Evolutionary conservation across 2,113 vertebrate species (phyloP).

Genomic region (Empidonax alnorum): DNA sequence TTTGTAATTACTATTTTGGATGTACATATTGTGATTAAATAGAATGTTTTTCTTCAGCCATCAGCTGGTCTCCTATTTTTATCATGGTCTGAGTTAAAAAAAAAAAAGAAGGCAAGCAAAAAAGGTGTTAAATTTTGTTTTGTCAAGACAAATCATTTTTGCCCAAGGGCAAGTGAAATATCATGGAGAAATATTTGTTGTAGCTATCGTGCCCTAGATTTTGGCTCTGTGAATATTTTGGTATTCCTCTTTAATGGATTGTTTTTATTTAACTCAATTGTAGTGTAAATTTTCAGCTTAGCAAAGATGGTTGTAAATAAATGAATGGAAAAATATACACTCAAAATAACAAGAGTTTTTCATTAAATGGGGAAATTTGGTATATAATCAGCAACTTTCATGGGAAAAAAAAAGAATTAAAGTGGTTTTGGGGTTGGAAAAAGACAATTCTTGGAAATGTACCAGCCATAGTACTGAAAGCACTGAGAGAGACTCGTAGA

Average conservation of each 20-base stretch:
- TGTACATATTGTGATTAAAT: conserved; percentile 57
- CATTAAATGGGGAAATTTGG: neutral
- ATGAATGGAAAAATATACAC: neutral
- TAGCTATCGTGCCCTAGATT: neutral
- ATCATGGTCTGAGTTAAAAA: neutral
- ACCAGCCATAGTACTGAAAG: neutral
- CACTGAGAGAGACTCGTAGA: neutral
- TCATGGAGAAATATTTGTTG: neutral
- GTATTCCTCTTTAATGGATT: neutral
- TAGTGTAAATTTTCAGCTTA: neutral
- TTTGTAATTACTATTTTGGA: conserved; percentile 33
- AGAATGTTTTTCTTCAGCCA: conserved; percentile 1
- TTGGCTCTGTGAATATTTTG: neutral
- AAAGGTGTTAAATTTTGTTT: neutral
- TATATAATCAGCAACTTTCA: neutral
- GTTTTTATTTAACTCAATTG: neutral
- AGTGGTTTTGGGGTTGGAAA: neutral
- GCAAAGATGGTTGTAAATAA: neutral
- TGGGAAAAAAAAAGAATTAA: neutral
- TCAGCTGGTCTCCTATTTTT: neutral
- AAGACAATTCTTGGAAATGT: neutral
- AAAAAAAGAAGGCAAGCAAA: neutral
- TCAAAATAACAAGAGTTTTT: neutral
- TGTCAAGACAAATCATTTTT: neutral
- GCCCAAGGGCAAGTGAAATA: neutral